Base-by-base conservation (phyloP, 35 echinoderm and acorn worm genomes). In the Ptychodera flava region DNA sequence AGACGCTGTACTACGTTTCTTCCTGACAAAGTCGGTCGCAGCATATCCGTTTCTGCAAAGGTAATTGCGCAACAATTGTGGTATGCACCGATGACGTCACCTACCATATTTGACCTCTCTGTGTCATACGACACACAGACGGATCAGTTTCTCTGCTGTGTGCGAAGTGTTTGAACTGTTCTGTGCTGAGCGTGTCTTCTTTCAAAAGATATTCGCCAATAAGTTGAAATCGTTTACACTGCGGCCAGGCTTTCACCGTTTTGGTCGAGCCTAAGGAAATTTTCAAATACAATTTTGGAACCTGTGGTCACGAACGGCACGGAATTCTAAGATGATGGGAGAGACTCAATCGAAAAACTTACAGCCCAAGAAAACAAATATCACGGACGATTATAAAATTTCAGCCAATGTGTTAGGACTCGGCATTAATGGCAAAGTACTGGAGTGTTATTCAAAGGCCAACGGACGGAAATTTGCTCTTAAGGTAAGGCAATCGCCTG, bases 391-490 rank as follows among this genome's bases (percentile, higher is more conserved):
- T 76, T 99, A 99, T 76, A 83, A 83, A 35, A 90, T 99, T 32
- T 85, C 92, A 80, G 83, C 84, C 37, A 99, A 94, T 28, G 92
- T 94, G 35, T 82, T 99, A 35, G 96, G 96, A 34, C 93, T 99
- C 14, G 96, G 96, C 77, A 99, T 99, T 77, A 99, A 99, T 83
- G 96, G 96, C 32, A 99, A 99, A 86, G 96, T 99, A 1, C 38
- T 99, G n/a, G 96, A 99, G 85, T 99, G 96, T 64, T 80, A 81
- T 38, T 64, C 92, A 75, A 91, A 88, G 78, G 78, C 87, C 64
- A 90, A 88, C 16, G 81, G 88, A 31, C 90, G 92, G 31, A 99
- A 99, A 38, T 99, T 85, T 91, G 96, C 96, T 12, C 75, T 99
- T 29, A 99, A 99, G 90, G 96, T 99, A 86, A 88, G 88, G 77